Base-by-base conservation (phyloP, 2,113 vertebrate genomes). In the Tupaia tana region DNA sequence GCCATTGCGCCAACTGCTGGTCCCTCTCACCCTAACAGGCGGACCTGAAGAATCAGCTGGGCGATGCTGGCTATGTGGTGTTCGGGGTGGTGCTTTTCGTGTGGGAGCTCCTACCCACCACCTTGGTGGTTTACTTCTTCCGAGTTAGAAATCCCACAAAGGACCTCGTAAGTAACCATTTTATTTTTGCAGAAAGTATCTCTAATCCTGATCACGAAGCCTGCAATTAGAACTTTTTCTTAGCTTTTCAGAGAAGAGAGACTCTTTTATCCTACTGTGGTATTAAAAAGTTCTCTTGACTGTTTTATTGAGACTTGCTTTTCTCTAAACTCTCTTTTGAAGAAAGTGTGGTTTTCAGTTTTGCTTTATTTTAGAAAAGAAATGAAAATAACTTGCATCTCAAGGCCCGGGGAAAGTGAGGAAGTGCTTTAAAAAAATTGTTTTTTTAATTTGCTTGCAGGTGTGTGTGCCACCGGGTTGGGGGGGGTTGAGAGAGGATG, bases 41-140 rank as follows among this genome's bases (percentile, higher is more conserved):
- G 43, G 99, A 99, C 95, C 95, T 99, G 96, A 99, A 99, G 98
- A 99, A 98, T 22, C 99, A 99, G 93, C 97, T 99, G 97, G 99
- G 99, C 3, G 99, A 99, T 52, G 98, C 99, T 0, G 99, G 99
- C 74, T 99, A 99, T 79, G 96, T 99, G 1, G 99, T 99, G 54
- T 99, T 99, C 0, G 99, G 99, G 13, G 99, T 99, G 97, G 98
- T 99, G 91, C 98, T 99, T 54, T 99, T 99, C 25, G 94, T 99
- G 29, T 99, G 99, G 99, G 99, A 99, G 95, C 99, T 99, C 75
- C 97, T 99, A 80, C 99, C 99, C 81, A 99, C 99, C n/a, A 99
- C 99, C 77, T 98, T 99, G 75, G 99, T 99, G 0, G 99, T 99
- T 7, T 99, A 99, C 97, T 99, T 99, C 98, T 99, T 99, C 98